These are phyloP conservation scores for Etheostoma cragini DNA, from an alignment of 2,113 vertebrate species.

Conservation along the genomic window DNA sequence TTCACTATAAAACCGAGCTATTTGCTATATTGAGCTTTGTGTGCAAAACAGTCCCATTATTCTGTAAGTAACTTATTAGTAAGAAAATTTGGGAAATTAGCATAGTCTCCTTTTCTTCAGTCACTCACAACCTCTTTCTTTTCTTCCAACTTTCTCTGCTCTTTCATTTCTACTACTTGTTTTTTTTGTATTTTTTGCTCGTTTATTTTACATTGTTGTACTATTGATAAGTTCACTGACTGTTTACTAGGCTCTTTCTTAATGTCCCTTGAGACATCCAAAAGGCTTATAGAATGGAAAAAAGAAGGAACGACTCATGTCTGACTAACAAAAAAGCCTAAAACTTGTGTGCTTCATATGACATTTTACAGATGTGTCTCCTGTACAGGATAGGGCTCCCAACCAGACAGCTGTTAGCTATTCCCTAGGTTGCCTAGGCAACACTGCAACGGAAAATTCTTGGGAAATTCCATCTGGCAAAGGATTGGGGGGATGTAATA, in stretches of 20 bases:
- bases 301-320: background rate
- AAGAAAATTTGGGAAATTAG: background rate
- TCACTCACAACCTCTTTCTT: no score
- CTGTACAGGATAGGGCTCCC: conserved; percentile 47
- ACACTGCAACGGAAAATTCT: conserved; percentile 79
- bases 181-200: no score
- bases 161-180: no score
- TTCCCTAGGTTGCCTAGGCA: conserved; percentile 71
- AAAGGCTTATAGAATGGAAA: background rate
- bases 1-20: background rate
- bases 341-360: conserved; percentile 19
- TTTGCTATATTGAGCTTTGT: background rate
- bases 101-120: no score
- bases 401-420: conserved; percentile 78
- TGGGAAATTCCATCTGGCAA: conserved; percentile 58
- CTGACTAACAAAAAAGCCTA: background rate
- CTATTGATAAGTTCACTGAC: background rate
- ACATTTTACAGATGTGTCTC: conserved; percentile 60
- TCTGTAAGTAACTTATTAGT: background rate
- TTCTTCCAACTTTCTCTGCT: no score
- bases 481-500: conserved; percentile 27
- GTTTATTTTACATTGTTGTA: no score
- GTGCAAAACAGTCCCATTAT: background rate
- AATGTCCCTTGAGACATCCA: background rate
- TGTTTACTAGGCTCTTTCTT: background rate